Evolutionary conservation across 1,140 invertebrate species (phyloP).

Genomic region (Drosophila sechellia): DNA sequence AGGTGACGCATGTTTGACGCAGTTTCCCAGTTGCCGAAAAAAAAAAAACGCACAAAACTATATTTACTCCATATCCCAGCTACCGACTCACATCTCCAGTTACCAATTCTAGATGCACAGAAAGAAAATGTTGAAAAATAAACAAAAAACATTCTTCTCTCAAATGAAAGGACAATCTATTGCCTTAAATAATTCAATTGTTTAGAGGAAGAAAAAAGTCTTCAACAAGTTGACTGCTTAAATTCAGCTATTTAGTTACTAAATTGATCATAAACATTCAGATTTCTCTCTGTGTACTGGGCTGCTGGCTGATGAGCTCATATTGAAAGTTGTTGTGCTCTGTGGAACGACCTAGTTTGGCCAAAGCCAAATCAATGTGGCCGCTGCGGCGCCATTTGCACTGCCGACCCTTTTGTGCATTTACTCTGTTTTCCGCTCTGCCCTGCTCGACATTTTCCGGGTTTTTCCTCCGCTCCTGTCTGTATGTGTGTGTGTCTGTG

Average conservation of each 20-base stretch:
- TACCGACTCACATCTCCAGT: constrained; percentile 5
- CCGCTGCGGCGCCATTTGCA: constrained; percentile 76
- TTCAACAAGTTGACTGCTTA: too few species aligned
- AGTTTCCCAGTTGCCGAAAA: constrained; percentile 44
- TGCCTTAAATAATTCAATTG: too few species aligned
- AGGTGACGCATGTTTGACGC: constrained; percentile 67
- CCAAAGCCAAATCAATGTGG: constrained; percentile 77
- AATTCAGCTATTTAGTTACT: background rate
- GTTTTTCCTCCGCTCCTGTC: constrained; percentile 15
- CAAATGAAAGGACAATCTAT: too few species aligned
- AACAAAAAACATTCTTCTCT: too few species aligned
- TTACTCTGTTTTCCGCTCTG: constrained; percentile 29
- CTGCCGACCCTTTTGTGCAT: constrained; percentile 71
- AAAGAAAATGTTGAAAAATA: constrained; percentile 1
- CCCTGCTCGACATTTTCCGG: constrained; percentile 49
- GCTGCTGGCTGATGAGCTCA: constrained; percentile 68
- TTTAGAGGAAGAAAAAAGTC: too few species aligned
- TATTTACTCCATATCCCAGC: constrained; percentile 29
- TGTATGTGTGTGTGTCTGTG: constrained; percentile 5
- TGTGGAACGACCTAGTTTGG: constrained; percentile 70
- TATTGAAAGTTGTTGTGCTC: constrained; percentile 76
- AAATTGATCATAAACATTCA: background rate
- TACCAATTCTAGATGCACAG: constrained; percentile 12
- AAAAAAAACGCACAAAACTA: constrained; percentile 18
- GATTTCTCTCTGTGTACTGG: constrained; percentile 6